Conservation (phyloP, 2,888 invertebrate species). For the Yponomeuta plumbellus region DNA sequence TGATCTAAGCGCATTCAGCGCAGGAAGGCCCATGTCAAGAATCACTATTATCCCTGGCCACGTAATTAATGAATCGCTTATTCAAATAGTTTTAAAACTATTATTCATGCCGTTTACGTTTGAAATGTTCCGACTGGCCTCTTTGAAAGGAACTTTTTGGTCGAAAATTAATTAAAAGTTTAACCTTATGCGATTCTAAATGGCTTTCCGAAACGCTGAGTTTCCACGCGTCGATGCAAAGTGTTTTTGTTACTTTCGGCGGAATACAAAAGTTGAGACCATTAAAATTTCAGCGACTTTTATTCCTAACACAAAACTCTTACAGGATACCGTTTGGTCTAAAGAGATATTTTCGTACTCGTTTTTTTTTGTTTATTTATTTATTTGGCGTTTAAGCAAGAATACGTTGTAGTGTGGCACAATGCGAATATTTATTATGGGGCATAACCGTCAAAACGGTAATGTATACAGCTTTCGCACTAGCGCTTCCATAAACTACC, state of each 20-base stretch:
- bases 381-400: background rate
- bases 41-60: constrained; percentile 67
- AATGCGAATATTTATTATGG: too few species aligned
- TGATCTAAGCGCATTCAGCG: constrained; percentile 58
- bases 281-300: too few species aligned
- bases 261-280: background rate
- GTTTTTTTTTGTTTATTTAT: background rate
- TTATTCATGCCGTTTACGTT: constrained; percentile 75
- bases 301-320: too few species aligned
- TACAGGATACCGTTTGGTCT: background rate
- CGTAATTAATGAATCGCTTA: constrained; percentile 75
- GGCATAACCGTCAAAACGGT: too few species aligned
- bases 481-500: too few species aligned
- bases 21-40: constrained; percentile 75
- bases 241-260: background rate
- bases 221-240: background rate
- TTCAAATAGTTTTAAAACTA: constrained; percentile 76
- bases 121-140: constrained; percentile 67
- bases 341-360: background rate
- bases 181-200: constrained; percentile 59
- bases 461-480: too few species aligned
- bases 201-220: constrained; percentile 33
- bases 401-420: too few species aligned
- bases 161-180: constrained; percentile 64
- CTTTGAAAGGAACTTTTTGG: constrained; percentile 59